A percentile compares a stretch with the other conserved stretches of the same genome.
Conservation (phyloP, 1,140 invertebrate genomes). For the Grapholita molesta region DNA sequence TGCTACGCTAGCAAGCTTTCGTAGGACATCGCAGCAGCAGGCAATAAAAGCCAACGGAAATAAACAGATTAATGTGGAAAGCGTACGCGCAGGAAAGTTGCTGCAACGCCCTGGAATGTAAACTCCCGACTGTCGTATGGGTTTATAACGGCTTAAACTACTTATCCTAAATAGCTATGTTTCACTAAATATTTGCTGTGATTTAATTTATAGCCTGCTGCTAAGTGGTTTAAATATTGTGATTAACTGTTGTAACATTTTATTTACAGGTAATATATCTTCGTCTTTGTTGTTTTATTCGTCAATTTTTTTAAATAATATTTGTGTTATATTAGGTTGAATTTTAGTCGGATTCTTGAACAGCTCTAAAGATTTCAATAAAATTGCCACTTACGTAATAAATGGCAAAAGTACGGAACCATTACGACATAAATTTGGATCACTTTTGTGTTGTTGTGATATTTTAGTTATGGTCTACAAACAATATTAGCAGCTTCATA, state of each 20-base stretch:
- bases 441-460: neutral
- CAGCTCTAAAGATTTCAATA: too few species aligned
- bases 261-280: too few species aligned
- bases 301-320: too few species aligned
- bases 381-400: too few species aligned
- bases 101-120: neutral
- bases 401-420: neutral
- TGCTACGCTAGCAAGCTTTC: neutral
- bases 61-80: constrained; percentile 16
- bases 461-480: neutral
- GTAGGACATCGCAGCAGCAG: constrained; percentile 8
- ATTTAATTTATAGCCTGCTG: neutral
- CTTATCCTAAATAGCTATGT: neutral
- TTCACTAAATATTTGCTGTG: neutral
- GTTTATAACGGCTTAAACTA: neutral
- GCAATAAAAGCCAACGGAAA: constrained; percentile 13
- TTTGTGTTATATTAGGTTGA: too few species aligned
- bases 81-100: constrained; percentile 8
- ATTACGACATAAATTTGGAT: neutral
- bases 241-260: neutral
- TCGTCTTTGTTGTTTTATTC: too few species aligned
- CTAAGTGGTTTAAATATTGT: neutral
- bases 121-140: neutral
- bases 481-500: neutral
- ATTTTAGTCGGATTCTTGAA: too few species aligned